These are phyloP conservation scores for Poecile montanus DNA, from an alignment of 2,797 vertebrate genomes.

Conservation along the genomic window DNA sequence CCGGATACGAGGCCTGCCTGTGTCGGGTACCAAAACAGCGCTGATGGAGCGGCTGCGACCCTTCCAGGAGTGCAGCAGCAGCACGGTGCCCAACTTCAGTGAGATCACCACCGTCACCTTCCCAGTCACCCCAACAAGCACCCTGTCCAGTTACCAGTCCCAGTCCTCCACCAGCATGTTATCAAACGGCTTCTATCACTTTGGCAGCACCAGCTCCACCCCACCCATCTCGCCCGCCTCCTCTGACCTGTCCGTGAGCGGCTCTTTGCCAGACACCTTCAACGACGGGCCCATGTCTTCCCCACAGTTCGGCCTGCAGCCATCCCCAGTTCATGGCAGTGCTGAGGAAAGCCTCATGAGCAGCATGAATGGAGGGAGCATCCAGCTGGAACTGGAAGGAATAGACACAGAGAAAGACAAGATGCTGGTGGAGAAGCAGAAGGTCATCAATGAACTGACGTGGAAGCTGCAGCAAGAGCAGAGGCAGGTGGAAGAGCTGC, in stretches of 20 bases:
- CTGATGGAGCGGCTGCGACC: slow-evolving; percentile 93
- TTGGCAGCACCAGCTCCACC: slow-evolving; percentile 93
- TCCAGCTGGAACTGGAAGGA: slow-evolving; percentile 79
- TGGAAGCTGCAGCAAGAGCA: slow-evolving; percentile 98
- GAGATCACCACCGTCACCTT: slow-evolving; percentile 93
- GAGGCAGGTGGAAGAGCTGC: slow-evolving; percentile 93
- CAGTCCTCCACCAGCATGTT: slow-evolving; percentile 84
- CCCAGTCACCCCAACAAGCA: slow-evolving; percentile 86
- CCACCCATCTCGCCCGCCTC: slow-evolving; percentile 95
- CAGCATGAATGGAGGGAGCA: slow-evolving; percentile 74
- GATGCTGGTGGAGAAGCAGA: slow-evolving; percentile 99
- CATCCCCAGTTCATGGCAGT: slow-evolving; percentile 82
- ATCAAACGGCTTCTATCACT: slow-evolving; percentile 91
- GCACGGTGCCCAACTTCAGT: slow-evolving; percentile 78
- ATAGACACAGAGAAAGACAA: slow-evolving; percentile 94
- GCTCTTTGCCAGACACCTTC: slow-evolving; percentile 94
- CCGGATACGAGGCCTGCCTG: slow-evolving; percentile 92
- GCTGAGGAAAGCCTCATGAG: slow-evolving; percentile 84
- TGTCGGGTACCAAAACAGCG: slow-evolving; percentile 95
- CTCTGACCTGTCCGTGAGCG: slow-evolving; percentile 90
- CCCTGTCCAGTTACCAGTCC: slow-evolving; percentile 87
- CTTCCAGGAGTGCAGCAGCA: slow-evolving; percentile 86
- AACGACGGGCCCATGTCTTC: slow-evolving; percentile 91
- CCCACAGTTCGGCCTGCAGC: slow-evolving; percentile 85
- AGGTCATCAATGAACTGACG: slow-evolving; percentile 96